Evolutionary conservation across 2,888 invertebrate genomes (phyloP).

Genomic region (Flabesymbios commensalis): DNA sequence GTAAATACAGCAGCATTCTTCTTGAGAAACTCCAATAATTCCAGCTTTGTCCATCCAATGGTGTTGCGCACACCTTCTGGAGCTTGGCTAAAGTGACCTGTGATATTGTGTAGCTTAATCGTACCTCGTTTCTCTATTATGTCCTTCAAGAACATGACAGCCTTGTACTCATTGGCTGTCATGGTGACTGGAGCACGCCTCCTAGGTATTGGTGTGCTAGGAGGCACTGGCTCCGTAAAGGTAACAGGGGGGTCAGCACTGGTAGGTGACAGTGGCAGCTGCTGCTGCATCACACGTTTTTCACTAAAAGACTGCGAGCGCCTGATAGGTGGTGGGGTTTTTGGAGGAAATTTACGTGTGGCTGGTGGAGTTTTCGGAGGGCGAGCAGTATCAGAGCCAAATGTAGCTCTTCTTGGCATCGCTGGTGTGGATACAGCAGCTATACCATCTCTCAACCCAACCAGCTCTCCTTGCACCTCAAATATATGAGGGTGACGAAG

Average conservation of each 20-base stretch:
- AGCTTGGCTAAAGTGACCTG: slow-evolving; percentile 54
- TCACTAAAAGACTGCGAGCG: slow-evolving; percentile 28
- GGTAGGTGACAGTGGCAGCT: slow-evolving; percentile 2
- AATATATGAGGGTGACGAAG: slow-evolving; percentile 60
- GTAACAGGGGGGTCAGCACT: neutral
- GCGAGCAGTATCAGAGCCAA: neutral
- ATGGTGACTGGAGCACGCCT: slow-evolving; percentile 52
- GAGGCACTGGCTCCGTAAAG: neutral
- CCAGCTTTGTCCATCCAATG: slow-evolving; percentile 58
- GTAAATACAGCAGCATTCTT: slow-evolving; percentile 57
- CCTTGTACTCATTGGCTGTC: slow-evolving; percentile 62
- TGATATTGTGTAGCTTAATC: slow-evolving; percentile 51
- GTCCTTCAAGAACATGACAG: slow-evolving; percentile 60
- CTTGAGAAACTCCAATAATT: slow-evolving; percentile 56
- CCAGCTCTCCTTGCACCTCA: slow-evolving; percentile 59
- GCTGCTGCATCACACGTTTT: slow-evolving; percentile 20
- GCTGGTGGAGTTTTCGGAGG: slow-evolving; percentile 19
- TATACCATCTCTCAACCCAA: slow-evolving; percentile 49
- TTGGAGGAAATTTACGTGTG: slow-evolving; percentile 19
- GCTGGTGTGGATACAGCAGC: slow-evolving; percentile 26
- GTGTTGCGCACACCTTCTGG: slow-evolving; percentile 57
- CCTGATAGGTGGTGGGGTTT: slow-evolving; percentile 31
- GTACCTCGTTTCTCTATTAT: slow-evolving; percentile 58
- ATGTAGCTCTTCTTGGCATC: neutral
- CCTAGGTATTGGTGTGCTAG: slow-evolving; percentile 14